Evolutionary conservation across 2,113 vertebrate species (phyloP), one percentile per base, ranked within the genome.

Genomic region (Trogon surrucura): DNA sequence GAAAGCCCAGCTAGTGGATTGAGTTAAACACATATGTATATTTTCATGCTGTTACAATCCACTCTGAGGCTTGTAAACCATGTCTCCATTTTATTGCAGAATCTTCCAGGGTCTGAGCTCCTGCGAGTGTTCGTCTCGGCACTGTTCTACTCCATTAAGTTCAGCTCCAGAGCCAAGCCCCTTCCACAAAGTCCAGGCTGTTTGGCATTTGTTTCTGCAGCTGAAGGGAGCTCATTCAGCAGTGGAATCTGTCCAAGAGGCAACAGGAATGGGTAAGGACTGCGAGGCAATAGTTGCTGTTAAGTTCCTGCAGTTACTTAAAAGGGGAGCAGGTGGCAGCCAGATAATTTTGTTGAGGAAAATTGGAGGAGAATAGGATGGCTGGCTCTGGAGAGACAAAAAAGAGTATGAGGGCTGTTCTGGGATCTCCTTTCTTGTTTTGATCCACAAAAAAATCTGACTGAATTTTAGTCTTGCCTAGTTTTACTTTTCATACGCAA

Each of bases 101-200:
- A 56, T 65, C 16, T 60, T 87, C 22, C 53, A 47, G n/a, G 18
- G 10, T 65, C 45, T 65, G 32, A 41, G 32, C 53, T 78, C 32
- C 2, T 0, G 0, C 56, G 60, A 51, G 56, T 0, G 0, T 56
- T 84, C 4, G 3, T 27, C 57, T 80, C 4, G 13, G 36, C 45
- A 74, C 38, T 51, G 32, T 53, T 57, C 57, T 51, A 8, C 34
- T 64, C 48, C 2, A 0, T 23, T 29, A 36, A 78, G 69, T 66
- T 71, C 41, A 53, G 34, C 67, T 89, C 34, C 20, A 64, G n/a
- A 74, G 54, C 29, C 19, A 41, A 80, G 20, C 3, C 25, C 32
- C 22, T 62, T 58, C 12, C 32, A 19, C 58, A 9, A n/a, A 48
- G 44, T 36, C 47, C 32, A 10, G 30, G 7, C 53, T 44, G 29